phyloP scores from a whole-genome alignment of 2,113 vertebrate species.

The Dendrocopos noguchii region DNA sequence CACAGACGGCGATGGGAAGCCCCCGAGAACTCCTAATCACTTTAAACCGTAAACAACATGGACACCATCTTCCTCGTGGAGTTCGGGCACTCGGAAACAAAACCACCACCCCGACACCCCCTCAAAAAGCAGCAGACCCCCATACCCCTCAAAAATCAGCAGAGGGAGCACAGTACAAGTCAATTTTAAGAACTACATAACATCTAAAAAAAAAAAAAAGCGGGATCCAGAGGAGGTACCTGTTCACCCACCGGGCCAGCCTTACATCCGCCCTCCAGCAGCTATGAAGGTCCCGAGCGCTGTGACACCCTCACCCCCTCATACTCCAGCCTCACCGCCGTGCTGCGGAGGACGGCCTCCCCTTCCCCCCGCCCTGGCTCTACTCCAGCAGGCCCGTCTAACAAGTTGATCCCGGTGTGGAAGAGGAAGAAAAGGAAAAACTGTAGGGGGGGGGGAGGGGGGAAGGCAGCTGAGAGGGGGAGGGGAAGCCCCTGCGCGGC shows the following conservation, averaged over 20 bases:
- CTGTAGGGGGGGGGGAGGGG: too few relatives aligned
- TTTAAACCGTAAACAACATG: neutral
- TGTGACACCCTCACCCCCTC: neutral
- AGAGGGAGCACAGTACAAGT: neutral
- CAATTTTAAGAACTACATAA: neutral
- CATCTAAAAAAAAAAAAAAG: too few relatives aligned
- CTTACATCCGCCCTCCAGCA: neutral
- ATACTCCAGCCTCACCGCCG: too few relatives aligned
- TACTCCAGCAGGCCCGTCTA: constrained; percentile 1
- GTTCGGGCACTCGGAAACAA: neutral
- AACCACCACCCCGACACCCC: neutral
- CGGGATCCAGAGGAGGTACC: too few relatives aligned
- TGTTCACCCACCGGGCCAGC: neutral
- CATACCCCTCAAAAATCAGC: neutral
- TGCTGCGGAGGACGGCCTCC: neutral
- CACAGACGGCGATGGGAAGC: neutral
- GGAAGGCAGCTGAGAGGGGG: neutral
- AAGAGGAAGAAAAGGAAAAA: neutral
- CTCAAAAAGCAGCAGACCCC: neutral
- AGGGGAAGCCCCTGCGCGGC: neutral
- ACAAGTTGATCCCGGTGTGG: neutral
- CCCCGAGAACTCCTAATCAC: neutral
- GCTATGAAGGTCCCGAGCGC: neutral
- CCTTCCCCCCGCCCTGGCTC: neutral
- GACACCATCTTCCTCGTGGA: neutral